These are phyloP conservation scores for Laothoe populi DNA, from an alignment of 2,888 invertebrate species.

Conservation along the genomic window DNA sequence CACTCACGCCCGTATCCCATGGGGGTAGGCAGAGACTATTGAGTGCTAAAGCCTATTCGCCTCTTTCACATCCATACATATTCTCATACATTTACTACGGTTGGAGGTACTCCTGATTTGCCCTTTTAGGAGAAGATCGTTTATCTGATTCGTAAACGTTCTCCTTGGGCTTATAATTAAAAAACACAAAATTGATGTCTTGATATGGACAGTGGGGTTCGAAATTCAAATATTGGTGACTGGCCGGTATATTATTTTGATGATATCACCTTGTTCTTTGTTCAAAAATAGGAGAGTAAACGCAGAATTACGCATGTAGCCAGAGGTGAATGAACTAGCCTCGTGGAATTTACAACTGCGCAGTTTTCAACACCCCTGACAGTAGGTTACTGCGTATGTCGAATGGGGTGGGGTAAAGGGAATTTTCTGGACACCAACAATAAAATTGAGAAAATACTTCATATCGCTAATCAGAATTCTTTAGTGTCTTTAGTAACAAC, in stretches of 20 bases:
- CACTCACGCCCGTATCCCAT: too few relatives aligned
- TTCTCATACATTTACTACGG: too few relatives aligned
- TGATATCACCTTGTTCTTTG: neutral
- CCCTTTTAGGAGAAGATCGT: too few relatives aligned
- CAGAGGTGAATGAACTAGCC: conserved; percentile 72
- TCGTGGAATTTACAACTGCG: conserved; percentile 79
- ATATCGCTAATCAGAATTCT: neutral
- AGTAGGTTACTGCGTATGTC: conserved; percentile 69
- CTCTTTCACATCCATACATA: too few relatives aligned
- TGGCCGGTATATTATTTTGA: neutral
- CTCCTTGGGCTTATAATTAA: too few relatives aligned
- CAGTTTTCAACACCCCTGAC: conserved; percentile 77
- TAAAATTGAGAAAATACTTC: neutral
- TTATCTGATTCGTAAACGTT: too few relatives aligned
- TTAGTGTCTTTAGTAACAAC: too few relatives aligned
- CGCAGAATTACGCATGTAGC: conserved; percentile 5
- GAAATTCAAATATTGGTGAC: neutral
- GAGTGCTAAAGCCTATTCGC: too few relatives aligned
- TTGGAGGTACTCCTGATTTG: too few relatives aligned
- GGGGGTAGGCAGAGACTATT: too few relatives aligned
- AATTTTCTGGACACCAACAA: conserved; percentile 24
- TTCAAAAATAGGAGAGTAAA: neutral
- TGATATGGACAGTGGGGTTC: neutral
- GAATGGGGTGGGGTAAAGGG: conserved; percentile 35
- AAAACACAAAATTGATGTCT: too few relatives aligned